Evolutionary conservation across 1,140 invertebrate species (phyloP), one percentile per base, ranked within the genome.

Genomic region (Drosophila micromelanica): DNA sequence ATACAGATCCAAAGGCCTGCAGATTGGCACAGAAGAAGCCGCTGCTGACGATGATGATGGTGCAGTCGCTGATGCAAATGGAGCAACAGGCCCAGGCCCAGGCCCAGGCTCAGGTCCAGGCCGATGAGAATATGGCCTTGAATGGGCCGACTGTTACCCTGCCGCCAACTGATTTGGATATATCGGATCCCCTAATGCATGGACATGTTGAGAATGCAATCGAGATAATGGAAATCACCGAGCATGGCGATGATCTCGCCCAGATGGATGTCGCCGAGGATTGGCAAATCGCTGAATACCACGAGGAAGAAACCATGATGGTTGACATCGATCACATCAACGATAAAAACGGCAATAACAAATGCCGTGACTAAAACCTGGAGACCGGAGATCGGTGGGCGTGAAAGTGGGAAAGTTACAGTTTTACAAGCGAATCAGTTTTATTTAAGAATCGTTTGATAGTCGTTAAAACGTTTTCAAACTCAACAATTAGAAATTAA

Each of bases 221-320:
- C 49, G 27, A 32, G 13, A 32, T 51, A 30, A 32, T 52, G 30
- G 49, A 52, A 15, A 52, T 35, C 4, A 13, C 7, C 27, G 49
- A 52, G 5, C 13, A 35, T 0, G 5, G n/a, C 8, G 13, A 13
- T 8, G 49, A 35, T 3, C 45, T 23, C 17, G 12, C 4, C 13
- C 1, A 11, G n/a, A 32, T 51, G 9, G 30, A 32, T 5, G 48
- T 15, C 3, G 27, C n/a, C 27, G 48, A 51, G 6, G 27, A 11
- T 2, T 30, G 48, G 1, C 23, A 51, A 2, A n/a, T 35, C 48
- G 8, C 13, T 17, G 27, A 15, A 1, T 35, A 35, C 32, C 30
- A 13, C 23, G 30, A 35, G 8, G 27, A 52, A 11, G 27, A 52
- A 2, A 2, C n/a, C 8, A 35, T 35, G 13, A 30, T 32, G 13